Evolutionary conservation across 1,140 invertebrate genomes (phyloP), one percentile per base, ranked within the genome.

Genomic region (Eubasilissa regina): DNA sequence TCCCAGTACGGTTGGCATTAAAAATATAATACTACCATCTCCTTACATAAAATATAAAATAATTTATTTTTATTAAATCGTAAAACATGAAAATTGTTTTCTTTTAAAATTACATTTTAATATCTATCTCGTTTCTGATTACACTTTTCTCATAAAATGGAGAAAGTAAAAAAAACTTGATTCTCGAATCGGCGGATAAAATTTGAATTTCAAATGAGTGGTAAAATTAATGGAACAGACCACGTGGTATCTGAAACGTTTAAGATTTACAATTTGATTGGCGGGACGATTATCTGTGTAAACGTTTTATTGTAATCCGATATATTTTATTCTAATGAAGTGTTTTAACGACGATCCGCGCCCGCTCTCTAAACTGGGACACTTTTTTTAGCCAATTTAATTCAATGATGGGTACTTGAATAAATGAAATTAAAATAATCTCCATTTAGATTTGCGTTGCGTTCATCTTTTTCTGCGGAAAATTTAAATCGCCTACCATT

Each of bases 211-310:
- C 56, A 75, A 75, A 75, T 75, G 48, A 75, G 53, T 17, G 53
- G 43, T 60, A 17, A 45, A 60, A 56, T 58, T 35, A 58, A 75
- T 75, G 53, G 53, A 17, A 60, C 56, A 13, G 55, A 60, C 73
- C 73, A 75, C 73, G 73, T 75, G 73, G 73, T 75, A 68, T 58
- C 53, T 75, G 17, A 47, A 75, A 75, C 73, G 73, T 58, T 75
- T 75, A 47, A 75, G 55, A 75, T 75, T 75, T 75, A 56, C 73
- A 75, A 75, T 75, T 75, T 60, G 53, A 75, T 75, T 75, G 73
- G 73, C 66, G 19, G 13, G 51, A 11, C 15, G 53, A 55, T 56
- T 43, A 44, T 73, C 51, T 11, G 47, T 47, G 64, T 68, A 68
- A 53, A 56, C 70, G 48, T 53, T 73, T 73, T 25, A 55, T 35